phyloP scores from a whole-genome alignment of 1,140 invertebrate species.

The Rhyzopertha dominica region DNA sequence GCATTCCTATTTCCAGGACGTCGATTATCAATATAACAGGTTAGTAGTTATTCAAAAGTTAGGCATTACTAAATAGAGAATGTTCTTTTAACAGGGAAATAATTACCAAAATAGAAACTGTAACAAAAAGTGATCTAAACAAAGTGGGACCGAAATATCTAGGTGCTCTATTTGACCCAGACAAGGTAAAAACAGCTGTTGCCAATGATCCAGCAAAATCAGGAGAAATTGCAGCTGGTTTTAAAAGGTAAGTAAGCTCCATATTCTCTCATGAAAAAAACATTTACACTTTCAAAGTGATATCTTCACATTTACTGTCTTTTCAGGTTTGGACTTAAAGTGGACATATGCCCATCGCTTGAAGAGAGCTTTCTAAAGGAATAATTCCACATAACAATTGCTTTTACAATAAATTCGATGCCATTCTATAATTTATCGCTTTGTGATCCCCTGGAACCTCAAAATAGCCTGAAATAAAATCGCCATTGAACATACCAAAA shows the following conservation, averaged over 20 bases:
- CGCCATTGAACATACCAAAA: too few relatives aligned
- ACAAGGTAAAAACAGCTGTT: conserved; percentile 56
- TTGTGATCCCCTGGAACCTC: too few relatives aligned
- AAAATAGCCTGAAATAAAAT: too few relatives aligned
- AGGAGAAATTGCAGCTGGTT: conserved; percentile 57
- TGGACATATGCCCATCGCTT: conserved; percentile 49
- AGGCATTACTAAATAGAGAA: neutral
- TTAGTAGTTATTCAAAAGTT: conserved; percentile 36
- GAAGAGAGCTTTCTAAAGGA: conserved; percentile 53
- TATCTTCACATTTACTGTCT: conserved; percentile 19
- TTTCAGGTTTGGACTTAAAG: conserved; percentile 45
- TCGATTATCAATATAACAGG: conserved; percentile 65
- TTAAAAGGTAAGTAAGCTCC: conserved; percentile 58
- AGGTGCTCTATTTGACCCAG: conserved; percentile 57
- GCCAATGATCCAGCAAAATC: conserved; percentile 75
- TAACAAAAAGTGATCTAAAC: conserved; percentile 60
- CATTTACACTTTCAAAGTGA: conserved; percentile 13
- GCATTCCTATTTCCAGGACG: conserved; percentile 63
- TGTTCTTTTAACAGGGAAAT: conserved; percentile 51
- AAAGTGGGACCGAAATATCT: conserved; percentile 67
- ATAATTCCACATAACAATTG: conserved; percentile 30
- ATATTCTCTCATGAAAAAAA: too few relatives aligned
- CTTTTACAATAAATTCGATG: too few relatives aligned
- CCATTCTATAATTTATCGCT: too few relatives aligned
- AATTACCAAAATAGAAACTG: conserved; percentile 60